These are phyloP conservation scores for Rhysida immarginata DNA, from an alignment of 1,140 invertebrate genomes.

Conservation along the genomic window DNA sequence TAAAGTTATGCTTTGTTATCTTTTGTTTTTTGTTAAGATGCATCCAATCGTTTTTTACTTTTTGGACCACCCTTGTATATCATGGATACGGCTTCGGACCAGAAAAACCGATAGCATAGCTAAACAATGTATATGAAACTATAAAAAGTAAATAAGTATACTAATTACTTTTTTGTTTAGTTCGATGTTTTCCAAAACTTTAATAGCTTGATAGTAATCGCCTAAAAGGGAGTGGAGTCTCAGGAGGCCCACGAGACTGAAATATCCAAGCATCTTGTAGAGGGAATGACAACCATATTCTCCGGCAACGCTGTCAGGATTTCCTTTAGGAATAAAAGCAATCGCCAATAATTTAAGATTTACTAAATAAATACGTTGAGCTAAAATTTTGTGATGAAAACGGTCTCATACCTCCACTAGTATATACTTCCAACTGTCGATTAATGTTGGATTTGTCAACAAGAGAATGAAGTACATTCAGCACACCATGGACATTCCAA, in stretches of 20 bases:
- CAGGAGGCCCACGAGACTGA: conserved; percentile 86
- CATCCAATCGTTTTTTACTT: too few species aligned
- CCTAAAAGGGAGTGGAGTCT: conserved; percentile 90
- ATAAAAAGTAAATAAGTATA: background rate
- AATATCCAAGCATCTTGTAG: conserved; percentile 99
- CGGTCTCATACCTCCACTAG: conserved; percentile 33
- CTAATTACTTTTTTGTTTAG: conserved; percentile 71
- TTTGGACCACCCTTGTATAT: too few species aligned
- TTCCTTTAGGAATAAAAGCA: conserved; percentile 35
- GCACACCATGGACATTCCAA: conserved; percentile 95
- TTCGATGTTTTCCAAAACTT: conserved; percentile 92
- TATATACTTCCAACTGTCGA: conserved; percentile 72
- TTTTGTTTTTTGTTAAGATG: too few species aligned
- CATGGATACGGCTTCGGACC: background rate
- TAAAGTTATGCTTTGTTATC: background rate
- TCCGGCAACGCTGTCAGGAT: conserved; percentile 90
- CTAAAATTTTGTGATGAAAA: too few species aligned
- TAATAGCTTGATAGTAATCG: conserved; percentile 97
- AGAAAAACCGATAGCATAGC: too few species aligned
- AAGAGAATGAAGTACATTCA: conserved; percentile 94
- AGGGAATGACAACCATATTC: conserved; percentile 90
- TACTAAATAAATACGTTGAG: too few species aligned
- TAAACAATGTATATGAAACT: too few species aligned
- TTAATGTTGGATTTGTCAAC: conserved; percentile 99
- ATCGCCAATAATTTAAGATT: too few species aligned